Conservation (phyloP, 1,140 invertebrate genomes). For the Drosophila sechellia region DNA sequence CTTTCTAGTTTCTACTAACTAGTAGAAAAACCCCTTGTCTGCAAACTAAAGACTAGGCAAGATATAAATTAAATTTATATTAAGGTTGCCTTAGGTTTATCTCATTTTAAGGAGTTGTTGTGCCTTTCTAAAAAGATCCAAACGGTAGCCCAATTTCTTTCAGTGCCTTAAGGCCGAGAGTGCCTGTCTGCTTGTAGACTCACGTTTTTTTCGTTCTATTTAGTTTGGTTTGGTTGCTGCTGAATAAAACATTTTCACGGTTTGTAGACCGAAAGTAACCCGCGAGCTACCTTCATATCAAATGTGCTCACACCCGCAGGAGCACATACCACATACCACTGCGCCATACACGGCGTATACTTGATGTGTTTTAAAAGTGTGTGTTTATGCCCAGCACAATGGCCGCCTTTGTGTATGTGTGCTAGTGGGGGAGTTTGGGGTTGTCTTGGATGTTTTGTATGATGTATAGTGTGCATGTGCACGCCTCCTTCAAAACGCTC, state of each 20-base stretch:
- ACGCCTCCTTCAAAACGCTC: constrained; percentile 63
- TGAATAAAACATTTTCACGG: constrained; percentile 83
- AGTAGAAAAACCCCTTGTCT: too few relatives aligned
- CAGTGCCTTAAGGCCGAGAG: constrained; percentile 10
- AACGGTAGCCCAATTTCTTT: constrained; percentile 1
- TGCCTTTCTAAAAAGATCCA: too few relatives aligned
- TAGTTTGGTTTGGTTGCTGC: constrained; percentile 80
- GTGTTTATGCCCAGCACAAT: constrained; percentile 76
- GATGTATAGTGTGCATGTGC: constrained; percentile 61
- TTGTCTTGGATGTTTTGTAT: constrained; percentile 40
- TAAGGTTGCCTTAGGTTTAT: too few relatives aligned
- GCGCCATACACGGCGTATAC: constrained; percentile 62
- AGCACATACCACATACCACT: constrained; percentile 26
- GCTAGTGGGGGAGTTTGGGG: neutral
- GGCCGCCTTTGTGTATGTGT: constrained; percentile 34
- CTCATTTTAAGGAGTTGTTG: too few relatives aligned
- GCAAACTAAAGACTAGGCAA: too few relatives aligned
- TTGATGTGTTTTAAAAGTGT: constrained; percentile 82
- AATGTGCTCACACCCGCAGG: constrained; percentile 61
- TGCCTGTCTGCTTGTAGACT: constrained; percentile 57
- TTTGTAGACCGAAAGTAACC: constrained; percentile 74
- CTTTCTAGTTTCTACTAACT: too few relatives aligned
- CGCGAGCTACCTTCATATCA: constrained; percentile 77
- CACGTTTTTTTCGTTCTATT: constrained; percentile 75
- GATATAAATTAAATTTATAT: too few relatives aligned